phyloP scores from a whole-genome alignment of 2,113 vertebrate species.

The Erpornis zantholeuca region DNA sequence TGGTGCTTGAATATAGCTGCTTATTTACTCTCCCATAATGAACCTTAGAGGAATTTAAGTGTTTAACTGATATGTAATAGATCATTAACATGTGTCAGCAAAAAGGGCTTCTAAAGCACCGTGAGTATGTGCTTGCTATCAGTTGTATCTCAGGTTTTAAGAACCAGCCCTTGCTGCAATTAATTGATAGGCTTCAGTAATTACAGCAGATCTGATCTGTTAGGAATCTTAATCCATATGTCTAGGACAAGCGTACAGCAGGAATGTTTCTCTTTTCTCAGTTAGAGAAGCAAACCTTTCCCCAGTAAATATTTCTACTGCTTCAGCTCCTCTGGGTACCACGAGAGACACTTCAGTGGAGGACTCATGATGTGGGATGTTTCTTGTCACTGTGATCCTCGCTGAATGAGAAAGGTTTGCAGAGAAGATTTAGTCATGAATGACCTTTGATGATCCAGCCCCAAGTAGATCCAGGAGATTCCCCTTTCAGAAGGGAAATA shows the following conservation, averaged over 20 bases:
- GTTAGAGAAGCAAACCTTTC: not conserved
- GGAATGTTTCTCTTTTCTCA: not conserved
- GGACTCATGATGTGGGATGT: fast-evolving
- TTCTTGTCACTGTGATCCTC: not conserved
- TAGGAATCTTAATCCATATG: not conserved
- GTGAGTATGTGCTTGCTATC: not conserved
- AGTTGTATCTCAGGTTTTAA: not conserved
- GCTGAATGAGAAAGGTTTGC: not conserved
- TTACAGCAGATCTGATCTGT: not conserved
- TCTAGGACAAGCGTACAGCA: not conserved
- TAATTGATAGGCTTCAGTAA: not conserved
- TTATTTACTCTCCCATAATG: not conserved
- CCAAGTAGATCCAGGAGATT: not conserved
- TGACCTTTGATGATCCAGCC: not conserved
- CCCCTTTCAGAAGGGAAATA: not conserved
- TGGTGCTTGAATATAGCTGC: not conserved
- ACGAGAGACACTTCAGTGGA: not conserved
- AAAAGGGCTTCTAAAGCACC: not conserved
- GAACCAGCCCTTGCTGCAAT: not conserved
- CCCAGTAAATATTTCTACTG: too few species aligned
- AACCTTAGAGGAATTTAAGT: not conserved
- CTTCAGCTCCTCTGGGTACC: not conserved
- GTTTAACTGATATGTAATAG: not conserved
- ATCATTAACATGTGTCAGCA: not conserved
- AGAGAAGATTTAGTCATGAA: not conserved